Conservation (phyloP, 2,888 invertebrate genomes). For the Cylindroiulus punctatus region DNA sequence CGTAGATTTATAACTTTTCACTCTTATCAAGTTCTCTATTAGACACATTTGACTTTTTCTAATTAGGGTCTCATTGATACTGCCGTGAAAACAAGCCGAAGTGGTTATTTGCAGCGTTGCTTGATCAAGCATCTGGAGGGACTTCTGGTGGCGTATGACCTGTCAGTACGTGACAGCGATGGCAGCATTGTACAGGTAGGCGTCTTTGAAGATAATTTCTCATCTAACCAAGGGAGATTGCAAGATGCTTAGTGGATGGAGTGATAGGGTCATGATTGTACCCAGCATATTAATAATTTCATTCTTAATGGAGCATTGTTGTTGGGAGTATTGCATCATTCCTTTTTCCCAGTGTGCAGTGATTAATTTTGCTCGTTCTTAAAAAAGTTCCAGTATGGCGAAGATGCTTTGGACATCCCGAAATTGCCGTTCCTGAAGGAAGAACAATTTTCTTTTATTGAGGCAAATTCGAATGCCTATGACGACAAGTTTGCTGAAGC, state of each 20-base stretch:
- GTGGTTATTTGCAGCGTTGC: conserved; percentile 97
- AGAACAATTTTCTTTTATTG: conserved; percentile 81
- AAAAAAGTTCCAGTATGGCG: conserved; percentile 85
- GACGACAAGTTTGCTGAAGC: conserved; percentile 71
- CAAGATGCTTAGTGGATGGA: no score
- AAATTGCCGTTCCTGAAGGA: conserved; percentile 85
- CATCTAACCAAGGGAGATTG: no score
- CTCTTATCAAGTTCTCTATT: neutral
- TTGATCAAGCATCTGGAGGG: conserved; percentile 98
- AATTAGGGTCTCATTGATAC: conserved; percentile 94
- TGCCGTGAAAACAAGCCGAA: conserved; percentile 98
- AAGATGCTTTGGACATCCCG: conserved; percentile 90
- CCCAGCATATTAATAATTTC: no score
- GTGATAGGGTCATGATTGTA: no score
- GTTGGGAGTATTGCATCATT: no score
- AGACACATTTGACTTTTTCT: no score
- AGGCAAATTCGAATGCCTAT: conserved; percentile 80
- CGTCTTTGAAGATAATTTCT: no score
- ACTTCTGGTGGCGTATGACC: conserved; percentile 88
- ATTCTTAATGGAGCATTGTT: no score
- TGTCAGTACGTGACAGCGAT: conserved; percentile 95
- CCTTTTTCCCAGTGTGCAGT: neutral
- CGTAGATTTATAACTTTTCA: conserved; percentile 57
- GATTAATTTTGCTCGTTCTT: neutral
- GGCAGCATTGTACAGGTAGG: conserved; percentile 85